These are phyloP conservation scores for Cathartes aura DNA, from an alignment of 2,113 vertebrate genomes.

Conservation along the genomic window DNA sequence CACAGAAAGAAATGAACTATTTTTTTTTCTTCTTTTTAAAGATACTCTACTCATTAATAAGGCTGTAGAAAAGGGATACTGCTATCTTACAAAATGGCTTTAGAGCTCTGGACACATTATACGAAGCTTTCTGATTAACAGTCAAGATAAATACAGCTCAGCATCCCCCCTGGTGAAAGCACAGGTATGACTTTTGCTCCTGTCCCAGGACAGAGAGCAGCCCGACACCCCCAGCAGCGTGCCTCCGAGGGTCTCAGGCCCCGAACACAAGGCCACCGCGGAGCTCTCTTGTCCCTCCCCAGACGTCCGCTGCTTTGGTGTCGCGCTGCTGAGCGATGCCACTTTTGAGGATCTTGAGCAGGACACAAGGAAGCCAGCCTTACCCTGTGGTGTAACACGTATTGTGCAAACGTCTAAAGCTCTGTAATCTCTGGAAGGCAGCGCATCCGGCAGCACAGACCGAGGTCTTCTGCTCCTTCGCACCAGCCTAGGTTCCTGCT, in stretches of 20 bases:
- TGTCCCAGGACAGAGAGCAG: not conserved
- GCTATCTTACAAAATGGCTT: constrained; percentile 73
- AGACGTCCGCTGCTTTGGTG: not conserved
- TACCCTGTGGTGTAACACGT: not conserved
- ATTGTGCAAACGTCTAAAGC: constrained; percentile 44
- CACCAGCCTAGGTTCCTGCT: not conserved
- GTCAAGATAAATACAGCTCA: constrained; percentile 37
- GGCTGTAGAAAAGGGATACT: constrained; percentile 72
- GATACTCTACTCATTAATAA: constrained; percentile 49
- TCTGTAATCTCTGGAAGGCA: not conserved
- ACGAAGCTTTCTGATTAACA: constrained; percentile 47
- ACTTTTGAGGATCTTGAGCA: not conserved
- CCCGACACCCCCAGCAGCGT: not conserved
- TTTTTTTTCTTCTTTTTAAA: not conserved
- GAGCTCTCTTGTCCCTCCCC: not conserved
- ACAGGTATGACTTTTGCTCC: not conserved
- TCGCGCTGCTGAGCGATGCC: not conserved
- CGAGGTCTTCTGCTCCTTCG: not conserved
- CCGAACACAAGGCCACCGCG: not conserved
- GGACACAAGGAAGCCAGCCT: not conserved
- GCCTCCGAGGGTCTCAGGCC: not conserved
- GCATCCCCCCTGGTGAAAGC: not conserved
- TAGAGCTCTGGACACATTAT: constrained; percentile 40
- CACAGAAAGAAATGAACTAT: constrained; percentile 23
- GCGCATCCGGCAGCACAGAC: not conserved